Evolutionary conservation across 2,113 vertebrate species (phyloP).

Genomic region (Mesoclemmys tuberculata): DNA sequence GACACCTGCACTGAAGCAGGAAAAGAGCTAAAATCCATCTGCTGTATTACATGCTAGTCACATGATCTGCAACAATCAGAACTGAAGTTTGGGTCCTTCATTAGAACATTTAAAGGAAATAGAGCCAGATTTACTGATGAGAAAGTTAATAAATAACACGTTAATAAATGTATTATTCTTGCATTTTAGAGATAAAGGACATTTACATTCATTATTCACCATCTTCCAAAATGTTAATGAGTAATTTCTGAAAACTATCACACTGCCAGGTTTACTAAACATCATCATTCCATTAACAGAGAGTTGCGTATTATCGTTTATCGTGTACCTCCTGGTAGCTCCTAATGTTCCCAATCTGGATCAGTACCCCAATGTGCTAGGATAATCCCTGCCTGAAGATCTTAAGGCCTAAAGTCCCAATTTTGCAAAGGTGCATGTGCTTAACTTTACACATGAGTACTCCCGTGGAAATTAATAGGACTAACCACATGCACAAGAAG

Average conservation of each 20-base stretch:
- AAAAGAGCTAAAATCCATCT: neutral
- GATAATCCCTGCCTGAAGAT: neutral
- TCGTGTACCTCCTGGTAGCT: neutral
- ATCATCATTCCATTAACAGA: neutral
- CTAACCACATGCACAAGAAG: neutral
- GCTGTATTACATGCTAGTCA: neutral
- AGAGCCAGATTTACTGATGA: neutral
- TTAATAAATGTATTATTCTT: neutral
- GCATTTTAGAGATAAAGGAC: neutral
- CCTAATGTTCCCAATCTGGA: neutral
- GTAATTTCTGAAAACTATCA: neutral
- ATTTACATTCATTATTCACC: neutral
- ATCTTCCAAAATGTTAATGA: neutral
- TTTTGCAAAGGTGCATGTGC: accelerated
- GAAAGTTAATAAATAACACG: neutral
- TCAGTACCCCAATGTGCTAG: neutral
- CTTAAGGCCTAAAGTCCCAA: neutral
- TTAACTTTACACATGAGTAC: neutral
- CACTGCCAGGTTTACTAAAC: neutral
- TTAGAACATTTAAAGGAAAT: neutral
- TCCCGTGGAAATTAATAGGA: neutral
- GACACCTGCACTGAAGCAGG: accelerated
- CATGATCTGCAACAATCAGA: neutral
- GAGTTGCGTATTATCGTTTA: neutral
- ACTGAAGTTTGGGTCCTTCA: accelerated